Percentiles rank a stretch among this genome's conserved stretches.
phyloP scores from a whole-genome alignment of 1,140 invertebrate genomes.

The Mercenaria mercenaria region DNA sequence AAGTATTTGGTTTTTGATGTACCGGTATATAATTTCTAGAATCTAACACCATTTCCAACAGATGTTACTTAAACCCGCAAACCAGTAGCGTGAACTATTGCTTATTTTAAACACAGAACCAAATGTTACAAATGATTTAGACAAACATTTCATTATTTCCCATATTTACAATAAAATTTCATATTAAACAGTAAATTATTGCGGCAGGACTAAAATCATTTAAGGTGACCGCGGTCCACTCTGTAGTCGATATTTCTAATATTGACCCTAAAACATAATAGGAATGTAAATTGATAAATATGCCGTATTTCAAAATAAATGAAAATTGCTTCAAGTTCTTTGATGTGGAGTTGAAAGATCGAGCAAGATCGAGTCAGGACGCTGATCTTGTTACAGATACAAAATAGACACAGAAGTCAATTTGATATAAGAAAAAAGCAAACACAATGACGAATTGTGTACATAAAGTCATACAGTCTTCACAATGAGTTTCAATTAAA shows the following conservation, averaged over 20 bases:
- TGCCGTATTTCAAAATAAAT: constrained; percentile 22
- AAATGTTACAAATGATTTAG: constrained; percentile 22
- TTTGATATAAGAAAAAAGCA: background rate
- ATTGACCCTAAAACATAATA: constrained; percentile 14
- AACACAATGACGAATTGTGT: background rate
- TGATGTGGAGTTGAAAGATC: background rate
- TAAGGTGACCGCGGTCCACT: constrained; percentile 17
- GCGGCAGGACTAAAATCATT: background rate
- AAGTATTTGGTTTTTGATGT: too few relatives aligned
- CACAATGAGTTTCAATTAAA: background rate
- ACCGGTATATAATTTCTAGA: too few relatives aligned
- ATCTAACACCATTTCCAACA: too few relatives aligned
- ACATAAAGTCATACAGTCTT: background rate
- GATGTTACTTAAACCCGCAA: background rate
- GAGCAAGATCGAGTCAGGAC: background rate
- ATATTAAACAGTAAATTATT: constrained; percentile 22
- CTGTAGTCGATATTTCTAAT: background rate
- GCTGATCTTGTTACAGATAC: background rate
- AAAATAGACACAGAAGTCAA: constrained; percentile 3
- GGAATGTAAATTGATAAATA: constrained; percentile 25
- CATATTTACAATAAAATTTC: constrained; percentile 23
- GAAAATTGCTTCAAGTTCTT: background rate
- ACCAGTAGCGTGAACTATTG: background rate
- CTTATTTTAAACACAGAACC: constrained; percentile 24
- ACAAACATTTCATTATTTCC: constrained; percentile 40